Base-by-base conservation (phyloP, 2,888 invertebrate species). In the Athetis lepigone region DNA sequence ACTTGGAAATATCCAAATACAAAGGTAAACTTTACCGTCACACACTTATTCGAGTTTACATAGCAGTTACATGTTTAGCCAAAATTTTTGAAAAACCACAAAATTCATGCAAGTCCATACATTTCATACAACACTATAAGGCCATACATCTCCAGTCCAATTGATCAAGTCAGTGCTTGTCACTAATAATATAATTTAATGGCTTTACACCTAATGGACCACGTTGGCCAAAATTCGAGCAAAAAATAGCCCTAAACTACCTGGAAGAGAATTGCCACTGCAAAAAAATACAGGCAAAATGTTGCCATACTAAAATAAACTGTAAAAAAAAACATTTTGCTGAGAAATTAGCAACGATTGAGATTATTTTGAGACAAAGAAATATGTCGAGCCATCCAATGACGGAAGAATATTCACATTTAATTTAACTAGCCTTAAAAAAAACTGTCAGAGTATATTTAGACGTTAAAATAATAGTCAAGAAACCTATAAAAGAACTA, bases 121-220 rank as follows among this genome's bases (percentile, higher is more conserved):
- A 75, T 68, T 62, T 65, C 59, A 70, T 67, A 75, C 64, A 74
- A 73, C 47, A 23, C 55, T 75, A 78, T 83, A 85, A 85, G 85
- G 85, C 85, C 79, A 77, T 77, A 70, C 62, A 64, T 66, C 72
- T 63, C 66, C 79, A 85, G 81, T 85, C 80, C 75, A 72, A 78
- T 16, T 23, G 70, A 72, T 80, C 43, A 29, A 37, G 57, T 51
- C 71, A 78, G 59, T 67, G 46, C 55, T 51, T 46, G 13, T 57
- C 25, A 40, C 13, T 45, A 49, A 13, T 36, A 25, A 9, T 37
- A 43, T n/a, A n/a, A 33, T 4, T 29, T 9, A 58, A 40, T 7
- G 33, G n/a, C 21, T 25, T 29, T 23, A 33, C 46, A 63, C 33
- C 52, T 19, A 52, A 33, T 21, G 7, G n/a, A 19, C 19, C 36